Percentiles rank a stretch among this genome's conserved stretches.
phyloP scores from a whole-genome alignment of 2,113 vertebrate species.

The Alligator mississippiensis region DNA sequence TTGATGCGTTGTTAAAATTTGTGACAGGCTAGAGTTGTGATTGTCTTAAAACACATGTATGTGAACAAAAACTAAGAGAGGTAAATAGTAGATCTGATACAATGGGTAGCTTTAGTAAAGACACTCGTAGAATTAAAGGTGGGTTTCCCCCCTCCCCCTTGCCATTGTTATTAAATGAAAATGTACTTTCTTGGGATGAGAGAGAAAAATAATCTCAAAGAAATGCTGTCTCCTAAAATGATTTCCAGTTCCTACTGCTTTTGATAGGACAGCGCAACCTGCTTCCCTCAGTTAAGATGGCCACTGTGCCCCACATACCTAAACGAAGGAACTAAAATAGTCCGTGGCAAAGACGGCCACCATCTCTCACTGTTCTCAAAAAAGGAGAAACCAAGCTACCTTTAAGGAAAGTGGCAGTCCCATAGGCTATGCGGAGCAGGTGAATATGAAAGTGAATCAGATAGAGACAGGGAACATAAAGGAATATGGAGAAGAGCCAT shows the following conservation, averaged over 20 bases:
- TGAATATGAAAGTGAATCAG: background rate
- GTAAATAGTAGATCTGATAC: background rate
- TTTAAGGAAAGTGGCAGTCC: slow-evolving; percentile 6
- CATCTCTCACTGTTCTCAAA: background rate
- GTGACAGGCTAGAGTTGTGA: too few relatives aligned
- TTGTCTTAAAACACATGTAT: background rate
- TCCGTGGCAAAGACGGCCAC: slow-evolving; percentile 22
- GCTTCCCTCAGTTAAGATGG: slow-evolving; percentile 59
- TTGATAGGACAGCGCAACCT: slow-evolving; percentile 32
- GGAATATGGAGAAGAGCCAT: background rate
- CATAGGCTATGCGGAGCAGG: background rate
- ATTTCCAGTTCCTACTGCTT: slow-evolving; percentile 40
- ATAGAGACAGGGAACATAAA: background rate
- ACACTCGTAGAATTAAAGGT: background rate
- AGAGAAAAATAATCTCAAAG: background rate
- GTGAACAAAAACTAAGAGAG: background rate
- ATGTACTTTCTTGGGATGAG: background rate
- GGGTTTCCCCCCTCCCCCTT: background rate
- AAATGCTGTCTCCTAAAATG: background rate
- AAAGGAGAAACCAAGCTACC: slow-evolving; percentile 34
- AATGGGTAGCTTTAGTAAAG: background rate
- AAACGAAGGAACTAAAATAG: slow-evolving; percentile 31
- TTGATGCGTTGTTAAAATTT: too few relatives aligned
- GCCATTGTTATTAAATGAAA: background rate
- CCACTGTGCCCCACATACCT: background rate